phyloP scores from a whole-genome alignment of 2,797 vertebrate genomes.

The Apodemus agrarius region DNA sequence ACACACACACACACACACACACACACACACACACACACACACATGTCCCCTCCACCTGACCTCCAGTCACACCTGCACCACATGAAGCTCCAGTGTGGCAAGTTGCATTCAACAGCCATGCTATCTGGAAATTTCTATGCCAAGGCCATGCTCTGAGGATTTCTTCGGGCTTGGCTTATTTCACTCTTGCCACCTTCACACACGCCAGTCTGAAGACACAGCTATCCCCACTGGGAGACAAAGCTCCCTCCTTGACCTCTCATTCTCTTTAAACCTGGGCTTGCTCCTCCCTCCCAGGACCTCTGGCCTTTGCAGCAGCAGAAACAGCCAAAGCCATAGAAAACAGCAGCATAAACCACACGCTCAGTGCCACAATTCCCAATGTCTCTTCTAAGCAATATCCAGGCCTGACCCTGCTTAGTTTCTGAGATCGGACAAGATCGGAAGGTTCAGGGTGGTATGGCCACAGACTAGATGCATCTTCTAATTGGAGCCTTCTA shows the following conservation, averaged over 20 bases:
- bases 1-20: background rate
- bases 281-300: background rate
- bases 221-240: background rate
- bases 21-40: background rate
- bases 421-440: background rate
- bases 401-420: background rate
- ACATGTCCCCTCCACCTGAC: accelerated
- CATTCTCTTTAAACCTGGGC: accelerated
- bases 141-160: background rate
- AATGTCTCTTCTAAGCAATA: background rate
- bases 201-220: accelerated
- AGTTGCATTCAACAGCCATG: accelerated
- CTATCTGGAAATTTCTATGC: accelerated
- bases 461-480: background rate
- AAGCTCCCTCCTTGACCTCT: accelerated
- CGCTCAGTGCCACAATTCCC: accelerated
- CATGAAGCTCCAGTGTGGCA: accelerated
- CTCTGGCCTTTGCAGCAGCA: background rate
- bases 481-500: accelerated
- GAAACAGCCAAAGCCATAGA: background rate
- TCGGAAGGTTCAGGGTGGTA: background rate
- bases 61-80: no score
- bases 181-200: background rate
- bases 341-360: accelerated
- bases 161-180: background rate